Evolutionary conservation across 2,113 vertebrate genomes (phyloP).

Genomic region (Nettapus auritus): DNA sequence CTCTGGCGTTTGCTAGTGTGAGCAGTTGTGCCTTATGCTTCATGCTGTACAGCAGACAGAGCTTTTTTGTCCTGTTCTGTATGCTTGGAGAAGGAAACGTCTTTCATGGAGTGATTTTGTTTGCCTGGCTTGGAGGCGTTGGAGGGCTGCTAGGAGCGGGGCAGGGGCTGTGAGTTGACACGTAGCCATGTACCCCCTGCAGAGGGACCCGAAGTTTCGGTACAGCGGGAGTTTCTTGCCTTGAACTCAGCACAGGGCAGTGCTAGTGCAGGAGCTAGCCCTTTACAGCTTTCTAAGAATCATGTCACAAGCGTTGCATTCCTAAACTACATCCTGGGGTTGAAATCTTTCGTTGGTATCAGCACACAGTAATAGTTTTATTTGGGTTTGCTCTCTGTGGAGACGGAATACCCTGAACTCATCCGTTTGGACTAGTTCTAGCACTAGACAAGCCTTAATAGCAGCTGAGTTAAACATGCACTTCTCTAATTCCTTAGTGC

Average conservation of each 20-base stretch:
- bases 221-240: not conserved
- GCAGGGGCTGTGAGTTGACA: not conserved
- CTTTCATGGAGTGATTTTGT: not conserved
- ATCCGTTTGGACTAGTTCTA: not conserved
- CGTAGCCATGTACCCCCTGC: not conserved
- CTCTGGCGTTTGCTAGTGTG: not conserved
- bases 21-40: not conserved
- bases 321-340: not conserved
- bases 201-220: not conserved
- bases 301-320: not conserved
- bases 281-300: not conserved
- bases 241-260: not conserved
- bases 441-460: not conserved
- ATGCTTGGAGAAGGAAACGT: not conserved
- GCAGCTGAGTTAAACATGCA: not conserved
- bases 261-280: not conserved
- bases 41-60: not conserved
- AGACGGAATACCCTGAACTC: not conserved
- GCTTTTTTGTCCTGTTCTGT: not conserved
- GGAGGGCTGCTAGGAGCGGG: no score
- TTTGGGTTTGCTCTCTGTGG: not conserved
- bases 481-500: not conserved
- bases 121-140: not conserved
- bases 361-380: not conserved
- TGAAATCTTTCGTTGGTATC: not conserved